Evolutionary conservation across 2,888 invertebrate genomes (phyloP).

Genomic region (Psylliodes chrysocephalus): DNA sequence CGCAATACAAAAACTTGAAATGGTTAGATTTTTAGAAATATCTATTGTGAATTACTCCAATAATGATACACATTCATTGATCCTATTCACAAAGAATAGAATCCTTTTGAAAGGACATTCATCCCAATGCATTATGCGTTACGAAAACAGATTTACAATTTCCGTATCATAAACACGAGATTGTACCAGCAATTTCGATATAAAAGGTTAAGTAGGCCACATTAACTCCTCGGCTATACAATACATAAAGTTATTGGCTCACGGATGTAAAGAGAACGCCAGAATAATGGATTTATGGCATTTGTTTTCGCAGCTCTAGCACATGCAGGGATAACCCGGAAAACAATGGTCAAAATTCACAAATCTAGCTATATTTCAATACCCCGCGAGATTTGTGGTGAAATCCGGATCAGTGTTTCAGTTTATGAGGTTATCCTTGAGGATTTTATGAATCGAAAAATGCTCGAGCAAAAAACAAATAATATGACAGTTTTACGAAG

Average conservation of each 20-base stretch:
- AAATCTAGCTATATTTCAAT: slow-evolving; percentile 14
- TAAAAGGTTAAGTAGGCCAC: slow-evolving; percentile 12
- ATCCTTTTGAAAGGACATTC: too few species aligned
- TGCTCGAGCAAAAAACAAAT: not conserved
- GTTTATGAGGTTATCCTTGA: slow-evolving; percentile 10
- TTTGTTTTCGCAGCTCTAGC: slow-evolving; percentile 8
- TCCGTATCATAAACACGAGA: not conserved
- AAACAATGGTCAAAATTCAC: slow-evolving; percentile 5
- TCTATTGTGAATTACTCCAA: too few species aligned
- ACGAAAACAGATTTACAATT: slow-evolving; percentile 2
- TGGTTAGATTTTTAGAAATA: too few species aligned
- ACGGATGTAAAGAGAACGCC: slow-evolving; percentile 9
- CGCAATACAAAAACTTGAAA: too few species aligned
- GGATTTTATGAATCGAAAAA: slow-evolving; percentile 9
- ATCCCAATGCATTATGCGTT: too few species aligned
- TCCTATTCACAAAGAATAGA: too few species aligned
- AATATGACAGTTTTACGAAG: not conserved
- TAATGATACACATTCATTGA: too few species aligned
- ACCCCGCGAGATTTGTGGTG: slow-evolving; percentile 3
- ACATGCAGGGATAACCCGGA: slow-evolving; percentile 13
- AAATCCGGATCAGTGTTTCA: slow-evolving; percentile 6
- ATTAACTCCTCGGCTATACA: slow-evolving; percentile 6
- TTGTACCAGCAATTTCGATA: not conserved
- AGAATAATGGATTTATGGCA: slow-evolving; percentile 16
- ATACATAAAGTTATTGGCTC: not conserved